Evolutionary conservation across 2,113 vertebrate genomes (phyloP), one percentile per base, ranked within the genome.

Genomic region (Danionella cerebrum): DNA sequence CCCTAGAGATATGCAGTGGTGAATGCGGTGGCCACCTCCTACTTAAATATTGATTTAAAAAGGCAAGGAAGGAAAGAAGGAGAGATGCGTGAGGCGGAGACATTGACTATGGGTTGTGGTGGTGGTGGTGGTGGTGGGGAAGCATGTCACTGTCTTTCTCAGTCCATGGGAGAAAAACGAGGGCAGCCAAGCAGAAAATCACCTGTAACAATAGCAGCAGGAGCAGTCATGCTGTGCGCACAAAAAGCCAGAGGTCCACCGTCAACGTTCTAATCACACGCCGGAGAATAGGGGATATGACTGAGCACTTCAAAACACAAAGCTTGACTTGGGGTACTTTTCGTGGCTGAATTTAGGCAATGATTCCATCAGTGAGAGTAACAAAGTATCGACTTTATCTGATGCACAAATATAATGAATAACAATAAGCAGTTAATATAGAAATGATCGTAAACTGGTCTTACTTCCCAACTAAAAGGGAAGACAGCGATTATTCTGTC

Each of bases 31-130:
- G 13, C 21, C 48, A 76, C 62, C 55, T 62, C 69, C 12, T 45
- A 8, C 76, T 84, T 79, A 79, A 81, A 84, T 81, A 84, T 82
- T 82, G 80, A 84, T 84, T 78, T 76, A 44, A 70, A 60, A 55
- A 54, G n/a, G 21, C 38, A 35, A 51, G 33, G 21, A 33, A 45
- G 50, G 39, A 65, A 68, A 29, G 1, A 9, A 66, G 14, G 58
- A 25, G 38, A 39, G 31, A 70, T 71, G 54, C 36, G 55, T 55
- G 65, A 71, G 52, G 38, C 13, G 38, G 48, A 74, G 52, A 65
- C 33, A 35, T 65, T 33, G 14, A 65, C 68, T 31, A 38, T 45
- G 67, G 25, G 64, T 27, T n/a, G 51, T 36, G 59, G n/a, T n/a
- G n/a, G n/a, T n/a, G n/a, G n/a, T n/a, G n/a, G n/a, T n/a, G n/a